A percentile compares a stretch with the other conserved stretches of the same genome.
phyloP scores from a whole-genome alignment of 1,140 invertebrate species.

The Diorhabda sublineata region DNA sequence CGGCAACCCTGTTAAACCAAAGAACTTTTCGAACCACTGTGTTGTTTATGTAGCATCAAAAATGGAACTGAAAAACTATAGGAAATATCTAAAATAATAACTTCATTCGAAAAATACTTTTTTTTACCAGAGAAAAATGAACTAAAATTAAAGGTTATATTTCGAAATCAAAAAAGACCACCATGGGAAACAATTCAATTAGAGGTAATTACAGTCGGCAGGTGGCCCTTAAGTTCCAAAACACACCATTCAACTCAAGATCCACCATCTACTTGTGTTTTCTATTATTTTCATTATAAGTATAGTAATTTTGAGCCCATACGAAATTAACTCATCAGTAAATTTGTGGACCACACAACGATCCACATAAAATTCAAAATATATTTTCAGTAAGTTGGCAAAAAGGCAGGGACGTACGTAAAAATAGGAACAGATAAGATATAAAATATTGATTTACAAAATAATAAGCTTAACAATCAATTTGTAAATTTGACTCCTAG shows the following conservation, averaged over 20 bases:
- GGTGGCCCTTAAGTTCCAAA: slow-evolving; percentile 9
- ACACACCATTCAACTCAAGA: too few species aligned
- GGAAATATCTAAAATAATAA: not conserved
- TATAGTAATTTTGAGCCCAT: slow-evolving; percentile 19
- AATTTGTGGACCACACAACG: slow-evolving; percentile 15
- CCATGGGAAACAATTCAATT: slow-evolving; percentile 19
- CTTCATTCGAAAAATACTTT: not conserved
- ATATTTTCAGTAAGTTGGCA: not conserved
- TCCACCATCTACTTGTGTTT: slow-evolving; percentile 8
- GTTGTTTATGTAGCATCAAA: not conserved
- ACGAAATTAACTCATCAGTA: slow-evolving; percentile 21
- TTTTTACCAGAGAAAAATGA: not conserved
- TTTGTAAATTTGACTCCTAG: too few species aligned
- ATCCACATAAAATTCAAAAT: slow-evolving; percentile 1
- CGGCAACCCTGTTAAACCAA: too few species aligned
- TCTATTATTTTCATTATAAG: slow-evolving; percentile 19
- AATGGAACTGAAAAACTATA: not conserved
- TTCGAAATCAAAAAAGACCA: not conserved
- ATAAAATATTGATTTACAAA: too few species aligned
- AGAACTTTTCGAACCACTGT: not conserved
- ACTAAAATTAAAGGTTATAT: too few species aligned
- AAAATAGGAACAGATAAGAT: too few species aligned
- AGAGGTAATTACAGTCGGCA: slow-evolving; percentile 15
- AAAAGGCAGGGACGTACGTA: too few species aligned
- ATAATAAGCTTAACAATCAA: too few species aligned